A percentile compares a stretch with the other conserved stretches of the same genome.
Conservation (phyloP, 1,140 invertebrate genomes). For the Campodea augens region DNA sequence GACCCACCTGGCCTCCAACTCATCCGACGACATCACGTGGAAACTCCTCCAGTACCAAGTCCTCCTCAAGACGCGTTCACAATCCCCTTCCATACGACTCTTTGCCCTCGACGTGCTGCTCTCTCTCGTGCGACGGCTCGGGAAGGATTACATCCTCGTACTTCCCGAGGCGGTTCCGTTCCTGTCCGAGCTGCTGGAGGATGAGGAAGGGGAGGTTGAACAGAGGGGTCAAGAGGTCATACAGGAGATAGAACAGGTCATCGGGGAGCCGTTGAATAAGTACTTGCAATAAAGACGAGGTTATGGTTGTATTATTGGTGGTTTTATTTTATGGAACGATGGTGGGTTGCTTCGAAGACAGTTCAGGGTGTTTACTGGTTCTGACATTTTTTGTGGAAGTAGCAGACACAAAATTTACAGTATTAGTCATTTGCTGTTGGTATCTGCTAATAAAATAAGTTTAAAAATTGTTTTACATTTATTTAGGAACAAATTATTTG, state of each 20-base stretch:
- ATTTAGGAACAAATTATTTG: no score
- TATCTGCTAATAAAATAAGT: no score
- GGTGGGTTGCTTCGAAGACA: no score
- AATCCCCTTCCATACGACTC: constrained; percentile 21
- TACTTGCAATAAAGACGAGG: constrained; percentile 53
- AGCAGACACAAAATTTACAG: no score
- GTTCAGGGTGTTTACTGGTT: no score
- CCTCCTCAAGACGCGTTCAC: constrained; percentile 58
- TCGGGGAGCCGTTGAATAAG: constrained; percentile 67
- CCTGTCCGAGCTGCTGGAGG: constrained; percentile 61
- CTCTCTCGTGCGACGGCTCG: constrained; percentile 50
- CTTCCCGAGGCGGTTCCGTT: constrained; percentile 67
- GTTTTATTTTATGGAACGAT: no score
- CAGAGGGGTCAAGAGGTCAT: constrained; percentile 47
- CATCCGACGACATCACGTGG: constrained; percentile 65
- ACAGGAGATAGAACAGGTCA: constrained; percentile 53
- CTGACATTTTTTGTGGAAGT: no score
- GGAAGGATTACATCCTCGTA: constrained; percentile 58
- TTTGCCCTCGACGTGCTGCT: constrained; percentile 39
- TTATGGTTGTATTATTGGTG: no score
- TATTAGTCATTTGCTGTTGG: no score
- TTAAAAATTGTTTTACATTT: no score
- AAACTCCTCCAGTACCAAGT: constrained; percentile 78
- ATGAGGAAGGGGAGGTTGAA: constrained; percentile 61
- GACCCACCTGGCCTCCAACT: constrained; percentile 56